Percentiles rank a stretch among this genome's conserved stretches.
Conservation (phyloP, 2,113 vertebrate species). For the Psittacara wagleri region DNA sequence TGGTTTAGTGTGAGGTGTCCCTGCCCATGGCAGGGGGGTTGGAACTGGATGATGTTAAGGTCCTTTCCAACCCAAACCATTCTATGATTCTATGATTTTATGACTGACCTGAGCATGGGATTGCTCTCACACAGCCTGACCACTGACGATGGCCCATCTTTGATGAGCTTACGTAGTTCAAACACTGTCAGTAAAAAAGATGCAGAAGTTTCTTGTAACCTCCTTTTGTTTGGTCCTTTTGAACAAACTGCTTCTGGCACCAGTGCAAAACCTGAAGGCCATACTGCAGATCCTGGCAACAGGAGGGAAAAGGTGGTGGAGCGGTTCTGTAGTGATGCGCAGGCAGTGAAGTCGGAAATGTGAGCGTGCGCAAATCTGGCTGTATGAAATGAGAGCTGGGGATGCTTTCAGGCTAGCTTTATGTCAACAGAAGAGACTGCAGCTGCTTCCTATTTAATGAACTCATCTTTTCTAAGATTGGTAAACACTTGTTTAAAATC, state of each 20-base stretch:
- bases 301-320: not conserved
- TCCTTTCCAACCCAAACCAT: no score
- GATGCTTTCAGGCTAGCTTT: not conserved
- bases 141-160: not conserved
- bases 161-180: not conserved
- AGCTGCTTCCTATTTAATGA: not conserved
- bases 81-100: no score
- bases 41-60: no score
- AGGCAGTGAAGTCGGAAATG: not conserved
- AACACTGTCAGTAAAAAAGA: not conserved
- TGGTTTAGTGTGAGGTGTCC: no score
- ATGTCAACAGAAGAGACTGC: not conserved
- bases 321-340: not conserved
- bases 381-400: not conserved
- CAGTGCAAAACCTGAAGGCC: not conserved
- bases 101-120: not conserved
- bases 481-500: not conserved
- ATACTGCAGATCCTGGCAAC: not conserved
- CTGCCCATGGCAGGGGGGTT: no score
- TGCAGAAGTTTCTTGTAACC: not conserved
- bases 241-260: constrained; percentile 15
- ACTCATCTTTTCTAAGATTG: not conserved
- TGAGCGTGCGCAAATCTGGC: not conserved
- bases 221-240: not conserved
- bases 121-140: not conserved